Percentiles rank a stretch among this genome's conserved stretches.
Evolutionary conservation across 2,888 invertebrate species (phyloP).

Genomic region (Apodemia hepburni): DNA sequence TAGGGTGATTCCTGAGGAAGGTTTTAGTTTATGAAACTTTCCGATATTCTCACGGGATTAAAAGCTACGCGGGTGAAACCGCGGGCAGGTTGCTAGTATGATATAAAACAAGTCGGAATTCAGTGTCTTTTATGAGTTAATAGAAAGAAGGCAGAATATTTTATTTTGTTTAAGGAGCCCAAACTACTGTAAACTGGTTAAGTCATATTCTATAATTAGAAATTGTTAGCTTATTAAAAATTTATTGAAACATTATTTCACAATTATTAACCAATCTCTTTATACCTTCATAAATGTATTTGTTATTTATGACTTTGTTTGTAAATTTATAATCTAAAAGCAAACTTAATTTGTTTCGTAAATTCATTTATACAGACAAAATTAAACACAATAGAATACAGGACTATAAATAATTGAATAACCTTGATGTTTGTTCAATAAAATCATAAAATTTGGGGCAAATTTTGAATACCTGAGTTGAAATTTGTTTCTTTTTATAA

Average conservation of each 20-base stretch:
- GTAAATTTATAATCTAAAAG: conserved; percentile 1
- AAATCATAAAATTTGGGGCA: neutral
- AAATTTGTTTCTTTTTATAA: too few species aligned
- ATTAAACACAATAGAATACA: neutral
- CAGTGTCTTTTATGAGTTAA: too few species aligned
- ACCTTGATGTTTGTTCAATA: conserved; percentile 5
- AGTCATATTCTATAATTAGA: too few species aligned
- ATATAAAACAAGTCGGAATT: too few species aligned
- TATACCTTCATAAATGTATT: neutral
- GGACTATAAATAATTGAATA: neutral
- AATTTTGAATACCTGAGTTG: neutral
- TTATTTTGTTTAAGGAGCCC: too few species aligned
- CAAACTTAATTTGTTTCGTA: conserved; percentile 1
- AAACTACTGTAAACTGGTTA: too few species aligned
- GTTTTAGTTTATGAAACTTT: too few species aligned
- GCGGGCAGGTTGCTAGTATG: too few species aligned
- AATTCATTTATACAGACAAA: neutral
- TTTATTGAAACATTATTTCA: neutral
- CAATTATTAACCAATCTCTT: neutral
- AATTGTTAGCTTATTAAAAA: neutral
- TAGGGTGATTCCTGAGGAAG: too few species aligned
- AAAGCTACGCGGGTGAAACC: too few species aligned
- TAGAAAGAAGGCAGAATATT: too few species aligned
- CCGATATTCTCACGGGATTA: too few species aligned
- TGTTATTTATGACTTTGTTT: neutral